phyloP scores from a whole-genome alignment of 2,888 invertebrate genomes.

The Notodonta dromedarius region DNA sequence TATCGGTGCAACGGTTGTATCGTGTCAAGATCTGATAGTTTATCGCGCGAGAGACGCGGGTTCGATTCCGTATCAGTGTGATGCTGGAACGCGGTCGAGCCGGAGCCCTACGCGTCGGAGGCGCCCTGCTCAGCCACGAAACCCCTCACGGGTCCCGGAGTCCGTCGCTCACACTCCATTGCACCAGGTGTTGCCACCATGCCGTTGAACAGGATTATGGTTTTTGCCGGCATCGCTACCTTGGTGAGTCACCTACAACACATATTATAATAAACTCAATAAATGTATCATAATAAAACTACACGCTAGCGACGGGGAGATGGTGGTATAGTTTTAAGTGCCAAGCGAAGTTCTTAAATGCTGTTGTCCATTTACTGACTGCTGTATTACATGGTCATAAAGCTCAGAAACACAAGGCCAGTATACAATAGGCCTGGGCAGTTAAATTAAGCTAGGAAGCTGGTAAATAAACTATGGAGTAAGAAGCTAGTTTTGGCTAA shows the following conservation, averaged over 20 bases:
- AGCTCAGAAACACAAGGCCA: too few relatives aligned
- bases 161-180: conserved; percentile 18
- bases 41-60: conserved; percentile 40
- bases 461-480: too few relatives aligned
- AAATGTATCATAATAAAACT: too few relatives aligned
- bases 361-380: too few relatives aligned
- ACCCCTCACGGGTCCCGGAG: neutral
- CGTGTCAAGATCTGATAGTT: conserved; percentile 26
- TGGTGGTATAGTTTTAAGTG: neutral
- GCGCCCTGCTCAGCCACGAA: conserved; percentile 12
- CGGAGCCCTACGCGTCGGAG: conserved; percentile 23
- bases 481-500: too few relatives aligned
- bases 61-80: conserved; percentile 43
- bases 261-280: neutral
- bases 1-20: conserved; percentile 23
- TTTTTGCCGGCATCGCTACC: conserved; percentile 48
- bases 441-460: too few relatives aligned
- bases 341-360: neutral
- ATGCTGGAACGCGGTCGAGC: conserved; percentile 45
- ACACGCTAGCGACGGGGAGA: neutral
- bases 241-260: conserved; percentile 43
- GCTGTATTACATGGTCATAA: too few relatives aligned
- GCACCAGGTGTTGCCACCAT: conserved; percentile 25
- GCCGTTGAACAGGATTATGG: conserved; percentile 49
- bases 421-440: too few relatives aligned